phyloP scores from a whole-genome alignment of 2,888 invertebrate species.

The Druceiella hillmani region DNA sequence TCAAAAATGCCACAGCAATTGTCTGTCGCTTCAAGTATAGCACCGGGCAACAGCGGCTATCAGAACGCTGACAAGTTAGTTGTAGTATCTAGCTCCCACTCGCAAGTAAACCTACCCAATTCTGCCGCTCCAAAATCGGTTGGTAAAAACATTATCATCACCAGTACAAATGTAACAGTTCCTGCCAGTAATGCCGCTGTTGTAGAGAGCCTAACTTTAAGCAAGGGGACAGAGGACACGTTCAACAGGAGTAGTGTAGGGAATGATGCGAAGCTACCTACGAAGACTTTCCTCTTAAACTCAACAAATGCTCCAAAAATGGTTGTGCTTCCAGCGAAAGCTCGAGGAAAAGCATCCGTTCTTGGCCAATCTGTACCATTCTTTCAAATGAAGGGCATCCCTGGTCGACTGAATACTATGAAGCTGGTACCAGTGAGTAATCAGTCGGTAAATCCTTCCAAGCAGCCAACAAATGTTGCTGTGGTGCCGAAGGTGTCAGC shows the following conservation, averaged over 20 bases:
- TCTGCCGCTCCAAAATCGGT: no score
- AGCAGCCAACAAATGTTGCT: slow-evolving; percentile 29
- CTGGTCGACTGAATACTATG: slow-evolving; percentile 37
- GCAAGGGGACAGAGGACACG: slow-evolving; percentile 34
- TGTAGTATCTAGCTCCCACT: slow-evolving; percentile 41
- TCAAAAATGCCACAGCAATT: no score
- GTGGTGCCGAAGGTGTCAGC: slow-evolving; percentile 37
- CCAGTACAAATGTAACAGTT: slow-evolving; percentile 31
- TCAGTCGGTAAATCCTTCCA: slow-evolving; percentile 27
- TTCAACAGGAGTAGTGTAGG: slow-evolving; percentile 46
- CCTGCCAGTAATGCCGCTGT: slow-evolving; percentile 30
- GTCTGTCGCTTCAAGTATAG: slow-evolving; percentile 25
- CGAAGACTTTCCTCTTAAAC: slow-evolving; percentile 46
- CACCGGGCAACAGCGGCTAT: slow-evolving; percentile 28
- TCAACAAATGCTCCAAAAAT: slow-evolving; percentile 48
- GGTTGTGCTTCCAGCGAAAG: slow-evolving; percentile 47
- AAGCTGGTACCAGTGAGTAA: slow-evolving; percentile 45
- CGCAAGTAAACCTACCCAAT: slow-evolving; percentile 32
- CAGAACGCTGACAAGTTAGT: slow-evolving; percentile 39
- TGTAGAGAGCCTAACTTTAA: slow-evolving; percentile 32
- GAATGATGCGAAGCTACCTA: slow-evolving; percentile 46
- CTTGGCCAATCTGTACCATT: slow-evolving; percentile 40
- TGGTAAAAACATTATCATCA: slow-evolving; percentile 40
- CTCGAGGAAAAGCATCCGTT: slow-evolving; percentile 35
- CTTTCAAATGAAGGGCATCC: slow-evolving; percentile 44